A percentile compares a stretch with the other conserved stretches of the same genome.
Evolutionary conservation across 2,888 invertebrate genomes (phyloP).

Genomic region (Scrobipalpa costella): DNA sequence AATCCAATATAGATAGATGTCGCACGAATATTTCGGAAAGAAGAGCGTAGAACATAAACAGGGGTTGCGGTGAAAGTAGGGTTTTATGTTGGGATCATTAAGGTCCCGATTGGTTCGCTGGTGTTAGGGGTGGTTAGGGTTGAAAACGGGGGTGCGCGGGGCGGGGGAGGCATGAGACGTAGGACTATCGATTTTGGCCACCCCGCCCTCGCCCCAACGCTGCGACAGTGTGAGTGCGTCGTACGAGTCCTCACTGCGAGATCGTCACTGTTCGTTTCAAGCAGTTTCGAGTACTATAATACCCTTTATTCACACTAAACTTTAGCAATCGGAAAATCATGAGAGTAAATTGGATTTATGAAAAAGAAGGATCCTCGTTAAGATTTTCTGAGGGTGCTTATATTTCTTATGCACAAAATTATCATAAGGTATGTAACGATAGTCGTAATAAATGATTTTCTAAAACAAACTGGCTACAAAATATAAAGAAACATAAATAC

Average conservation of each 20-base stretch:
- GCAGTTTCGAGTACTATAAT: conserved; percentile 64
- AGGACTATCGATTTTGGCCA: conserved; percentile 78
- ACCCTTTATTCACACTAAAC: conserved; percentile 58
- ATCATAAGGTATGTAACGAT: neutral
- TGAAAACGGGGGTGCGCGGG: conserved; percentile 52
- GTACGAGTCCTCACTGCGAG: conserved; percentile 62
- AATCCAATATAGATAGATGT: conserved; percentile 25
- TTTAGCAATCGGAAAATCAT: conserved; percentile 47
- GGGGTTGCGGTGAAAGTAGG: conserved; percentile 45
- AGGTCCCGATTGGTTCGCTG: conserved; percentile 70
- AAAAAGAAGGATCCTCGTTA: neutral
- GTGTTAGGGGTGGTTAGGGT: conserved; percentile 77
- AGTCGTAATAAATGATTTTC: too few relatives aligned
- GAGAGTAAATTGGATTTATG: conserved; percentile 37
- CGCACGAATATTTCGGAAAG: conserved; percentile 5
- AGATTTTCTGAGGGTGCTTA: neutral
- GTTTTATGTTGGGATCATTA: conserved; percentile 67
- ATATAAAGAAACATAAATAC: too few relatives aligned
- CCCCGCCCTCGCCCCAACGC: conserved; percentile 73
- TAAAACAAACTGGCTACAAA: too few relatives aligned
- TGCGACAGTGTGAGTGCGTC: conserved; percentile 77
- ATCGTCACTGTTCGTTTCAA: conserved; percentile 55
- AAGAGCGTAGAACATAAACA: conserved; percentile 19
- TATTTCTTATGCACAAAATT: too few relatives aligned
- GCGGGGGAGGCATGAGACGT: conserved; percentile 71